Evolutionary conservation across 2,797 vertebrate species (phyloP).

Genomic region (Prunella strophiata): DNA sequence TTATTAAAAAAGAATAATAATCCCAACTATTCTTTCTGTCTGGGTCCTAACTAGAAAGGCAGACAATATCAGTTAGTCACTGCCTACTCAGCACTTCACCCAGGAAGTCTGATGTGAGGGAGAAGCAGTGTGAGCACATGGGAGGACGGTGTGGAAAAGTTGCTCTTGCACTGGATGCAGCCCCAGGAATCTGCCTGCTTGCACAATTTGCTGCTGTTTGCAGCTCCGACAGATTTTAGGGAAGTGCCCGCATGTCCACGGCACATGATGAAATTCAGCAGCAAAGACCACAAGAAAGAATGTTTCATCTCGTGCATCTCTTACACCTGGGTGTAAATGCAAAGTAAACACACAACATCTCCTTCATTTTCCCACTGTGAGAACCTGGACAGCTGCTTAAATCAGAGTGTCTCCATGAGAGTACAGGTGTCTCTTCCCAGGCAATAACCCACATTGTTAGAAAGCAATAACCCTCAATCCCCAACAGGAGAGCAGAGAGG

Average conservation of each 20-base stretch:
- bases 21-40: neutral
- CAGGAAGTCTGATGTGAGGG: neutral
- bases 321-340: neutral
- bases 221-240: neutral
- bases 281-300: neutral
- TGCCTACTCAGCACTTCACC: slow-evolving; percentile 10
- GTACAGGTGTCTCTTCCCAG: neutral
- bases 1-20: neutral
- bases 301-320: neutral
- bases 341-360: neutral
- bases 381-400: neutral
- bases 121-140: accelerated
- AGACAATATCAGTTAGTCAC: neutral
- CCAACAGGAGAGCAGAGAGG: neutral
- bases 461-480: neutral
- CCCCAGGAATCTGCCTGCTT: slow-evolving; percentile 37
- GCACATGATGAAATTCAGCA: neutral
- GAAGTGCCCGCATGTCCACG: neutral
- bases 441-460: neutral
- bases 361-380: neutral
- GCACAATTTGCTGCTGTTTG: slow-evolving; percentile 6
- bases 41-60: neutral
- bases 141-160: neutral
- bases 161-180: neutral
- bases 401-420: neutral